Evolutionary conservation across 2,888 invertebrate genomes (phyloP).

Genomic region (Platycheirus albimanus): DNA sequence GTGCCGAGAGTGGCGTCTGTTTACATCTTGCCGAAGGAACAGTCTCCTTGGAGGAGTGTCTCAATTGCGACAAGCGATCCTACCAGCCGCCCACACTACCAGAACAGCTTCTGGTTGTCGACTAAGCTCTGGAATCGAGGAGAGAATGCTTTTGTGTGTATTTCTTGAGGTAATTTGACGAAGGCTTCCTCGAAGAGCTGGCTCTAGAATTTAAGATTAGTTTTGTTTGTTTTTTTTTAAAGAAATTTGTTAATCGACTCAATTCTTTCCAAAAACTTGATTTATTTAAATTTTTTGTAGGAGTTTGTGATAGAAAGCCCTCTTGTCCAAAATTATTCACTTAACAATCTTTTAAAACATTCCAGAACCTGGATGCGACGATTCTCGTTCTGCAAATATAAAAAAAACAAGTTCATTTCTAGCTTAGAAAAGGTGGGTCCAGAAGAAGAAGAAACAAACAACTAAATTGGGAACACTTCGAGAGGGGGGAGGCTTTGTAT

Average conservation of each 20-base stretch:
- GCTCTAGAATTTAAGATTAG: conserved; percentile 56
- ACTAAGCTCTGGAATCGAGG: conserved; percentile 66
- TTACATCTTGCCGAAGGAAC: conserved; percentile 84
- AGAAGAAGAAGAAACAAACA: conserved; percentile 39
- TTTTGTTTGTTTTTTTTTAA: conserved; percentile 14
- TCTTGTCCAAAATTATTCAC: conserved; percentile 37
- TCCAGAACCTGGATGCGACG: conserved; percentile 67
- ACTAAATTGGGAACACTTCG: conserved; percentile 10
- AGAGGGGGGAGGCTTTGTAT: conserved; percentile 56
- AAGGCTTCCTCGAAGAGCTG: conserved; percentile 25
- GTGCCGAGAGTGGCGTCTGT: conserved; percentile 83
- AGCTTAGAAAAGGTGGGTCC: conserved; percentile 64
- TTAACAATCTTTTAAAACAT: conserved; percentile 68
- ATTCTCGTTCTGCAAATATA: conserved; percentile 42
- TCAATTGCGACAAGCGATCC: conserved; percentile 81
- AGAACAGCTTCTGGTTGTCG: conserved; percentile 76
- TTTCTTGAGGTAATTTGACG: conserved; percentile 52
- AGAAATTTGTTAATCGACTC: conserved; percentile 76
- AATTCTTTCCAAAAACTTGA: conserved; percentile 78
- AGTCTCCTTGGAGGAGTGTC: conserved; percentile 85
- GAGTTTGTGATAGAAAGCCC: conserved; percentile 66
- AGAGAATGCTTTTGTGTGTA: conserved; percentile 43
- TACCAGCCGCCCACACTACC: conserved; percentile 76
- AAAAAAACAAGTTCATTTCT: conserved; percentile 36
- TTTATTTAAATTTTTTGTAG: conserved; percentile 58